Base-by-base conservation (phyloP, 1,140 invertebrate genomes). In the Drosophila mojavensis region DNA sequence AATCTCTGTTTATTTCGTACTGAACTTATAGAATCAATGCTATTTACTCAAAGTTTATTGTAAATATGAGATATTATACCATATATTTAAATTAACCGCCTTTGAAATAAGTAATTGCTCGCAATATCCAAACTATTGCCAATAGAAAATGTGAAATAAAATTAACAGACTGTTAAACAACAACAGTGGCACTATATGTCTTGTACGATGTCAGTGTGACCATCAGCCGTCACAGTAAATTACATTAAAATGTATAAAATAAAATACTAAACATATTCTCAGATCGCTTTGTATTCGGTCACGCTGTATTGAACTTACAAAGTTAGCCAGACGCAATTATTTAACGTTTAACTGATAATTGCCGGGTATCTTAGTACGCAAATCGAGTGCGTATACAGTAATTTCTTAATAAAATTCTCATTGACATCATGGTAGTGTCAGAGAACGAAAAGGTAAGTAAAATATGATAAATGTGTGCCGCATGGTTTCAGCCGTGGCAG, bases 401-500 rank as follows among this genome's bases (percentile, higher is more conserved):
- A 53, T 74, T 67, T 20, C 48, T 33, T n/a, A 60, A 64, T 51
- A 39, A 75, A 47, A 20, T 54, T 55, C 69, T 64, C 58, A 58
- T 67, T 62, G 56, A 60, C 39, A 88, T 63, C 55, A 86, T 86
- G 83, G 83, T 86, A 68, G 83, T 86, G 83, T 86, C 80, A 54
- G 83, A 86, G 64, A 88, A 64, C 55, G 83, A 86, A 43, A 88
- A 86, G 83, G 83, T 86, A 82, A 88, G 83, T 36, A 20, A 28
- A 64, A 64, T 43, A 72, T 36, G 28, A 33, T 28, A 58, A 83
- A 62, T 36, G 39, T 55, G 15, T 74, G 68, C 82, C 82, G 81
- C 82, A 81, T 85, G 81, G 78, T 84, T 84, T 85, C 48, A 76
- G 76, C 80, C 76, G 71, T 83, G 76, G 80, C 80, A 82, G 76